Conservation (phyloP, 2,888 invertebrate species). For the Drosophila nr. medialis region DNA sequence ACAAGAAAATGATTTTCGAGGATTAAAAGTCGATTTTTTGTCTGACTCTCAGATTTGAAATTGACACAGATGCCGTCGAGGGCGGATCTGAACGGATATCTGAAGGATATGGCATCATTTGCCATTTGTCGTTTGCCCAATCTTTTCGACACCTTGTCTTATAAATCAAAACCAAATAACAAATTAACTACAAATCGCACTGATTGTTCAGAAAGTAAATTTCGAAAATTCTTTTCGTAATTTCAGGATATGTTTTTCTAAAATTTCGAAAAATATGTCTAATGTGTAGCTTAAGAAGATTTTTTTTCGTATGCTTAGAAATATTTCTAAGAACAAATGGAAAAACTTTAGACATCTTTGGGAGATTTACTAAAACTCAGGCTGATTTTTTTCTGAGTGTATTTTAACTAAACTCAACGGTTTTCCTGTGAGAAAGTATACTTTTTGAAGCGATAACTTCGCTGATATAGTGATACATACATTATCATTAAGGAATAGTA, state of each 20-base stretch:
- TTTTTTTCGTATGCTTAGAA: background rate
- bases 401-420: background rate
- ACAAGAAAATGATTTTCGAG: too few species aligned
- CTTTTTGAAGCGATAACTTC: background rate
- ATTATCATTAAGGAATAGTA: background rate
- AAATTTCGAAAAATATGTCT: background rate
- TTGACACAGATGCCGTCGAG: too few species aligned
- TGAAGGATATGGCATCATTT: too few species aligned
- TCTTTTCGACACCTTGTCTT: background rate
- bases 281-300: background rate
- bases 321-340: background rate
- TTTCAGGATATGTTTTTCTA: background rate
- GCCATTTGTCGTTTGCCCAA: background rate
- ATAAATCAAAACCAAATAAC: background rate
- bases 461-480: background rate
- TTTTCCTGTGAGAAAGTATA: background rate
- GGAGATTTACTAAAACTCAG: background rate
- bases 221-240: background rate
- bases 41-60: too few species aligned
- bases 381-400: background rate
- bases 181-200: background rate
- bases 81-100: background rate
- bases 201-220: background rate
- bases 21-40: too few species aligned
- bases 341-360: background rate